phyloP scores from a whole-genome alignment of 2,797 vertebrate genomes.

The Tragelaphus eurycerus region DNA sequence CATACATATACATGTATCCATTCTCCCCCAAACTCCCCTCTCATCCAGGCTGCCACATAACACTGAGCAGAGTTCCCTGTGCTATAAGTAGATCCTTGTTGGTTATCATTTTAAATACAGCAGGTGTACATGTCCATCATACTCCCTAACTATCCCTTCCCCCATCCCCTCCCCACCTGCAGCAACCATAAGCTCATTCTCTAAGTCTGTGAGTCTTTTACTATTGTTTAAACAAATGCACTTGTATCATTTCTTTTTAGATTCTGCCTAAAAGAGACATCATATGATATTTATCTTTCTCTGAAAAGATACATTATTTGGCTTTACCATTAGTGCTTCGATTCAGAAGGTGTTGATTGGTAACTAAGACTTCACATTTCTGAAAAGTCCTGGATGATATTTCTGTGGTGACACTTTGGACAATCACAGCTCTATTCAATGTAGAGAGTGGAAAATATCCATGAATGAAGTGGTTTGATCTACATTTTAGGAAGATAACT shows the following conservation, averaged over 20 bases:
- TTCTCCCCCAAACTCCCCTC: background rate
- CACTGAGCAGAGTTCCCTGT: background rate
- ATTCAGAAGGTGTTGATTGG: background rate
- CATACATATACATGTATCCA: background rate
- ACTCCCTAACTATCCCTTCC: background rate
- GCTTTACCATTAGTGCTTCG: background rate
- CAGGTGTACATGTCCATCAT: background rate
- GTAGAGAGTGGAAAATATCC: background rate
- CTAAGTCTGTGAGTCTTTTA: background rate
- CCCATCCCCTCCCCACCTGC: background rate
- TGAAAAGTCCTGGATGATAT: background rate
- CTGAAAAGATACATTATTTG: background rate
- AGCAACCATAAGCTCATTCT: background rate
- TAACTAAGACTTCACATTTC: background rate
- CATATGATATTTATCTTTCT: background rate
- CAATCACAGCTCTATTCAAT: background rate
- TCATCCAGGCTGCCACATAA: background rate
- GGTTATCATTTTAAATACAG: background rate
- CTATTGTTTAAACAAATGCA: background rate
- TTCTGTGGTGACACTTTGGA: background rate
- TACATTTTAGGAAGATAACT: background rate
- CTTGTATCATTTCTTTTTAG: background rate
- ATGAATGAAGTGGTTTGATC: background rate
- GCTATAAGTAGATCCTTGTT: background rate
- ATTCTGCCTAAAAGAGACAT: background rate